phyloP scores from a whole-genome alignment of 2,113 vertebrate genomes.

The Columbina picui region DNA sequence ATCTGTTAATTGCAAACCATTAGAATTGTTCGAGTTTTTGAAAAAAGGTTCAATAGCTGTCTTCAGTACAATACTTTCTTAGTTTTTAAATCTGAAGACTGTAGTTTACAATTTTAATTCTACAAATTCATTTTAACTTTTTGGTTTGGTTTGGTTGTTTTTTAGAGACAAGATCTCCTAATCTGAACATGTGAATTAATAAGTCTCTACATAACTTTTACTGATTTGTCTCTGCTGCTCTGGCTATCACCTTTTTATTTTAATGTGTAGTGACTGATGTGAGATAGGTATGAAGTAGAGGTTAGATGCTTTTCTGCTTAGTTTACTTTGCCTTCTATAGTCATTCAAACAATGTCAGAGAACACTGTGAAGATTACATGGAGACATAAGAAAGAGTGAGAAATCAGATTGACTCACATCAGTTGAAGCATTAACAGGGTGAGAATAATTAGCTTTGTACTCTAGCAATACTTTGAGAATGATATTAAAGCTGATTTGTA shows the following conservation, averaged over 20 bases:
- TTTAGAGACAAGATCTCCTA: neutral
- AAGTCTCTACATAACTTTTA: neutral
- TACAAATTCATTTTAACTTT: neutral
- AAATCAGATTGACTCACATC: constrained; percentile 2
- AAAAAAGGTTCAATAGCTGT: neutral
- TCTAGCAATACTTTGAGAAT: neutral
- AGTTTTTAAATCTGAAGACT: neutral
- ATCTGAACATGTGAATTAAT: neutral
- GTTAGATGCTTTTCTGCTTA: neutral
- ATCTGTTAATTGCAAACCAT: neutral
- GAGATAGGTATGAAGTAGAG: neutral
- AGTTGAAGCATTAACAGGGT: neutral
- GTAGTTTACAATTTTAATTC: neutral
- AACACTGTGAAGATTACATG: neutral
- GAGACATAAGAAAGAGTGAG: neutral
- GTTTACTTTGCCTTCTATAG: neutral
- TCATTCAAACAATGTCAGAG: neutral
- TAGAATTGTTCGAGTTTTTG: neutral
- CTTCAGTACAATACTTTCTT: neutral
- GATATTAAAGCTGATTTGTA: neutral
- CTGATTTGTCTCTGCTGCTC: neutral
- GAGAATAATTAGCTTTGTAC: constrained; percentile 1
- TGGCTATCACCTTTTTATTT: neutral
- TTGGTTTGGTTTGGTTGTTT: neutral
- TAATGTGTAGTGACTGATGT: neutral